Conservation (phyloP, 2,888 invertebrate genomes). For the Drosophila macrospina region DNA sequence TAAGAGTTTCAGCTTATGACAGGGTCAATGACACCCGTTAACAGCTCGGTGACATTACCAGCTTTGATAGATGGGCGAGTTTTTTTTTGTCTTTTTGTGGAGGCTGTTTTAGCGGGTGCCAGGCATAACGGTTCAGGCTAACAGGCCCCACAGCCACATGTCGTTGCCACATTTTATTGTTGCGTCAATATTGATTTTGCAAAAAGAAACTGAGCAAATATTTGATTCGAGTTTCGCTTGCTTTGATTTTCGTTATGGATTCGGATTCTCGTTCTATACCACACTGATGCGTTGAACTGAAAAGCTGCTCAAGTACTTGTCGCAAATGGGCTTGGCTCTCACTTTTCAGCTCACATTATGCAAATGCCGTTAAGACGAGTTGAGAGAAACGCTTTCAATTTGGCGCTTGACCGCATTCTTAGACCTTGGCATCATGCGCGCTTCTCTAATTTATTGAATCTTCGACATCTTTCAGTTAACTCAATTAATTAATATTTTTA, state of each 20-base stretch:
- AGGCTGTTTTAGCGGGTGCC: conserved; percentile 53
- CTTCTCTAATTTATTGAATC: background rate
- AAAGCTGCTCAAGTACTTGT: conserved; percentile 48
- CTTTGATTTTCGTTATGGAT: conserved; percentile 9
- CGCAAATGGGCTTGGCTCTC: conserved; percentile 63
- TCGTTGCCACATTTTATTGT: conserved; percentile 18
- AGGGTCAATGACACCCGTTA: conserved; percentile 49
- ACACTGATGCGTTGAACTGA: conserved; percentile 23
- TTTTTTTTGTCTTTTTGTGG: no score
- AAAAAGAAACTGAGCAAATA: conserved; percentile 66
- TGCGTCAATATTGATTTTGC: conserved; percentile 80
- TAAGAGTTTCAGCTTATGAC: conserved; percentile 6
- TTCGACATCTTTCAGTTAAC: no score
- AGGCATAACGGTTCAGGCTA: conserved; percentile 61
- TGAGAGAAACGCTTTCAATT: conserved; percentile 47
- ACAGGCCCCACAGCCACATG: conserved; percentile 8
- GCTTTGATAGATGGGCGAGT: conserved; percentile 47
- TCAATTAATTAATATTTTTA: conserved; percentile 1
- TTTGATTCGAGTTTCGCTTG: conserved; percentile 44
- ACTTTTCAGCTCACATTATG: conserved; percentile 66
- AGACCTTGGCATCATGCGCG: conserved; percentile 39
- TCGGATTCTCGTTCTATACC: conserved; percentile 8
- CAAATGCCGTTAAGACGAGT: conserved; percentile 47
- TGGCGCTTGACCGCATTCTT: conserved; percentile 71
- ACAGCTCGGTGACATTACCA: conserved; percentile 50